Evolutionary conservation across 2,888 invertebrate genomes (phyloP).

Genomic region (Zootermopsis nevadensis): DNA sequence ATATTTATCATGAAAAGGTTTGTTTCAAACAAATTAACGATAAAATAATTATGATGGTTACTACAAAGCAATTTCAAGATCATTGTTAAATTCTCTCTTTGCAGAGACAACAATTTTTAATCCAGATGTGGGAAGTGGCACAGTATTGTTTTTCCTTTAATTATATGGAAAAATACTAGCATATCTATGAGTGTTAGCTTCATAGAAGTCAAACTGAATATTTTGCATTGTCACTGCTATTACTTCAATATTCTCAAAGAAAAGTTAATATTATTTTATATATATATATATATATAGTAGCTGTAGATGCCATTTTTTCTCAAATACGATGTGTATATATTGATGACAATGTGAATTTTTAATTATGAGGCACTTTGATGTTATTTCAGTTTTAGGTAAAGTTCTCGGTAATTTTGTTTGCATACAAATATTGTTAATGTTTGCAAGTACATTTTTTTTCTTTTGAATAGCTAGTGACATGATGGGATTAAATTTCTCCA

Average conservation of each 20-base stretch:
- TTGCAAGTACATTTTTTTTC: too few relatives aligned
- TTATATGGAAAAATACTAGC: not conserved
- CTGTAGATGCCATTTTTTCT: not conserved
- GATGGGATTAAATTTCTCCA: too few relatives aligned
- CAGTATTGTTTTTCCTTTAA: not conserved
- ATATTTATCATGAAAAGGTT: too few relatives aligned
- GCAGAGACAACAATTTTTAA: not conserved
- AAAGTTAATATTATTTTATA: not conserved
- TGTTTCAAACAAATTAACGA: too few relatives aligned
- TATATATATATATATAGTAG: constrained; percentile 4
- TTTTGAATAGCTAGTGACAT: too few relatives aligned
- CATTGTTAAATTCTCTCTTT: not conserved
- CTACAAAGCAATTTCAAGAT: too few relatives aligned
- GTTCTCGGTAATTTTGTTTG: not conserved
- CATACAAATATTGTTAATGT: not conserved
- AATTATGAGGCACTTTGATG: not conserved
- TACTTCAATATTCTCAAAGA: not conserved
- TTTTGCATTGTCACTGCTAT: not conserved
- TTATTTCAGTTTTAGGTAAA: not conserved
- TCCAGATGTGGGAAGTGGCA: not conserved
- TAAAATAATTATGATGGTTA: too few relatives aligned
- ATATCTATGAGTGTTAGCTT: not conserved
- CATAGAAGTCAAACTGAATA: not conserved
- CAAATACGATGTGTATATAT: constrained; percentile 12
- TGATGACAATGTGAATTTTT: not conserved